Evolutionary conservation across 1,140 invertebrate genomes (phyloP).

Genomic region (Galleria mellonella): DNA sequence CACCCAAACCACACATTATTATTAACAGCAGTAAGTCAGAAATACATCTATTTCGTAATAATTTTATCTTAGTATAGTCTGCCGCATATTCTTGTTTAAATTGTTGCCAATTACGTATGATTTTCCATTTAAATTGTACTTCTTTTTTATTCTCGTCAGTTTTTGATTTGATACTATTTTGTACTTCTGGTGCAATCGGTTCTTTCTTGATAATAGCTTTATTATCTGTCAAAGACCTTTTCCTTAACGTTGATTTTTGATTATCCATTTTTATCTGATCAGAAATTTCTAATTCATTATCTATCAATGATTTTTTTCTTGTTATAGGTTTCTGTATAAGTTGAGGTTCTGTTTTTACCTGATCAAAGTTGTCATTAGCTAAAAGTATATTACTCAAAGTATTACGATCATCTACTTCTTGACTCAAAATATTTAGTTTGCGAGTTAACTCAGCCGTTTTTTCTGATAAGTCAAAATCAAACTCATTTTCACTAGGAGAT

Average conservation of each 20-base stretch:
- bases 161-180: conserved; percentile 23
- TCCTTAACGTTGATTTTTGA: no score
- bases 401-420: conserved; percentile 45
- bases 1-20: conserved; percentile 85
- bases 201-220: conserved; percentile 17
- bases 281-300: conserved; percentile 8
- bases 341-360: conserved; percentile 7
- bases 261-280: no score
- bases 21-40: conserved; percentile 79
- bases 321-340: conserved; percentile 34
- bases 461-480: conserved; percentile 67
- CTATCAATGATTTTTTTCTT: conserved; percentile 41
- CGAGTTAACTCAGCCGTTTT: conserved; percentile 61
- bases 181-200: background rate
- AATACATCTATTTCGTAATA: conserved; percentile 80
- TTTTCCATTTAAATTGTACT: conserved; percentile 38
- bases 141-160: conserved; percentile 29
- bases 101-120: conserved; percentile 74
- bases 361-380: conserved; percentile 10
- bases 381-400: conserved; percentile 30
- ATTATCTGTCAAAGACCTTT: conserved; percentile 12
- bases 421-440: conserved; percentile 57
- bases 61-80: conserved; percentile 73
- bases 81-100: conserved; percentile 76
- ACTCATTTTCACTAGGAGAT: conserved; percentile 71